phyloP scores from a whole-genome alignment of 1,140 invertebrate species.

The Drosophila arawakana region DNA sequence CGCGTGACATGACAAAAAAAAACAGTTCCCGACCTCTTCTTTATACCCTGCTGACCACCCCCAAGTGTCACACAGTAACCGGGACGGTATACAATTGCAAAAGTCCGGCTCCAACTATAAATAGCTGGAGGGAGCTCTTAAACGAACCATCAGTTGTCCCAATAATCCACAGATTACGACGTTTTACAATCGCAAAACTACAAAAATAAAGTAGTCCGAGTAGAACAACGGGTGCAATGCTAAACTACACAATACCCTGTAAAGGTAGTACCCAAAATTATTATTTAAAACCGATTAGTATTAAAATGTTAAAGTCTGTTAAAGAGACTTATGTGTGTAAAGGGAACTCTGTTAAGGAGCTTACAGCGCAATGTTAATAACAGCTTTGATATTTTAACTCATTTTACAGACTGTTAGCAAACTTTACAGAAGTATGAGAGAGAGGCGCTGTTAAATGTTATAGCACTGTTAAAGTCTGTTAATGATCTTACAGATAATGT shows the following conservation, averaged over 20 bases:
- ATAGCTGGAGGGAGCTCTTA: slow-evolving; percentile 14
- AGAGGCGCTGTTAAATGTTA: too few species aligned
- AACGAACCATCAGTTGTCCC: slow-evolving; percentile 38
- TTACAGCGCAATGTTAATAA: too few species aligned
- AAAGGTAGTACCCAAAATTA: background rate
- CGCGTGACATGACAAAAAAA: slow-evolving; percentile 35
- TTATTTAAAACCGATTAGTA: too few species aligned
- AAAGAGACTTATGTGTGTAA: too few species aligned
- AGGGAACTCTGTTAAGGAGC: too few species aligned
- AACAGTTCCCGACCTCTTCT: background rate
- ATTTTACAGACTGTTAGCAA: too few species aligned
- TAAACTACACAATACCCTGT: slow-evolving; percentile 14
- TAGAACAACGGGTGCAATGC: background rate
- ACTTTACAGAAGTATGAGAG: too few species aligned
- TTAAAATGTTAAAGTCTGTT: too few species aligned
- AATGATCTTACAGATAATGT: too few species aligned
- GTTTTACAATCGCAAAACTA: slow-evolving; percentile 30
- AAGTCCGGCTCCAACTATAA: slow-evolving; percentile 21
- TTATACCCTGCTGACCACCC: background rate
- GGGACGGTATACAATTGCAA: slow-evolving; percentile 28
- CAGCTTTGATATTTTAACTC: too few species aligned
- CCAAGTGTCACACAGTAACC: slow-evolving; percentile 22
- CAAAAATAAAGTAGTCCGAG: background rate
- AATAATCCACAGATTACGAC: slow-evolving; percentile 45
- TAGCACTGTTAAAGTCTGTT: too few species aligned